Base-by-base conservation (phyloP, 2,797 vertebrate species). In the Sebastes trivittatus region DNA sequence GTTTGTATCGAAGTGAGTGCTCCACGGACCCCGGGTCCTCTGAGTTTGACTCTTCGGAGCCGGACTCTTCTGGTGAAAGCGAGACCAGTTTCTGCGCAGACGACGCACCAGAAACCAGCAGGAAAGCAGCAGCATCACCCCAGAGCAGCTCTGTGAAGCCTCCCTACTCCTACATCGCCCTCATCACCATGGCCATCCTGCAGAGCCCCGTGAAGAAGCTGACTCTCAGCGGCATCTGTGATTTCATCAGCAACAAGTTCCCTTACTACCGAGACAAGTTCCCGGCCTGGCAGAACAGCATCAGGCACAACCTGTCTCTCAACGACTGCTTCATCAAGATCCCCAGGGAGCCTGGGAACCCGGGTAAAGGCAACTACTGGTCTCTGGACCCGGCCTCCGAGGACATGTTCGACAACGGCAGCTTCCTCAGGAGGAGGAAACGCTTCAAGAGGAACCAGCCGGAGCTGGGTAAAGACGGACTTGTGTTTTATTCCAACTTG, bases 351-450 rank as follows among this genome's bases (percentile, higher is more conserved):
- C 97, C 97, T 0, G 97, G 97, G 4, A 97, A 97, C 87, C 96
- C 97, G 0, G 97, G 97, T 6, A 98, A 98, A 84, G 97, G 97
- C 27, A 97, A 95, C 94, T 97, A 97, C 93, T 98, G 97, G 97
- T 96, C 97, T 32, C 91, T 98, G 85, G 97, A 98, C 86, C 97
- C 97, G 0, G 97, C 97, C 2, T 97, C 97, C 1, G 96, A 95
- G 88, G 97, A 97, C 93, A 98, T 98, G 97, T 98, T 98, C 76
- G 97, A 96, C 93, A 96, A 97, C 76, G 97, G 97, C 81, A 98
- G 97, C 92, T 97, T 98, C 80, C 96, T 98, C 4, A 94, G 97
- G 11, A 94, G 97, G 25, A 95, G 97, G 77, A 97, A 97, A 87
- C 94, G 97, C 20, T 98, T 98, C 88, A 98, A 97, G 91, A 96